Evolutionary conservation across 2,888 invertebrate species (phyloP), one percentile per base, ranked within the genome.

Genomic region (Lysandra bellargus): DNA sequence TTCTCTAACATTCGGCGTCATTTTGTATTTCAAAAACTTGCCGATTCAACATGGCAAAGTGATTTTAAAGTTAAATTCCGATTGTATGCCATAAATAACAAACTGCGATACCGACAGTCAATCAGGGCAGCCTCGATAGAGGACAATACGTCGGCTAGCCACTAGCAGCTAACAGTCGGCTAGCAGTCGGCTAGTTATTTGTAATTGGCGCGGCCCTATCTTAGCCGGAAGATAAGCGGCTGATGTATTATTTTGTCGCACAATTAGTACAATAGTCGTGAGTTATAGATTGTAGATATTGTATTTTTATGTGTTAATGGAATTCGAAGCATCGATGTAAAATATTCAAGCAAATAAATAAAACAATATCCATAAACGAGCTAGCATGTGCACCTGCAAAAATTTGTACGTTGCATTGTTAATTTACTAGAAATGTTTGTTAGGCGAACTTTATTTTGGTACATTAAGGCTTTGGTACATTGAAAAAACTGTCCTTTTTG

Each of bases 201-300:
- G 84, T 83, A 85, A 83, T 84, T 83, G 84, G 84, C 84, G 83
- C 84, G 83, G 82, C 82, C 81, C 80, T 84, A 84, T 83, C 81
- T 82, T 81, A 81, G 81, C 81, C 81, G 83, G 75, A 69, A 83
- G 92, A 90, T 91, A 91, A 90, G 84, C 83, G 80, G 80, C 84
- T 88, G 90, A 91, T 88, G 88, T 89, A 90, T 91, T 90, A 90
- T 89, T 90, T 89, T 88, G 88, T 87, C 83, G 80, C 80, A 87
- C 89, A 90, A 91, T 91, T 91, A 91, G 89, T 87, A 87, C 85
- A 85, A 87, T 69, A 30, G 69, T 64, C 30, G 30, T 69, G 69
- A 69, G 37, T 69, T 69, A 69, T 33, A 33, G 69, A 14, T 37
- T 14, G 17, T 2, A 49, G 9, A 49, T 49, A 49, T 49, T 49